Evolutionary conservation across 2,113 vertebrate genomes (phyloP), one percentile per base, ranked within the genome.

Genomic region (Colistium nudipinnis): DNA sequence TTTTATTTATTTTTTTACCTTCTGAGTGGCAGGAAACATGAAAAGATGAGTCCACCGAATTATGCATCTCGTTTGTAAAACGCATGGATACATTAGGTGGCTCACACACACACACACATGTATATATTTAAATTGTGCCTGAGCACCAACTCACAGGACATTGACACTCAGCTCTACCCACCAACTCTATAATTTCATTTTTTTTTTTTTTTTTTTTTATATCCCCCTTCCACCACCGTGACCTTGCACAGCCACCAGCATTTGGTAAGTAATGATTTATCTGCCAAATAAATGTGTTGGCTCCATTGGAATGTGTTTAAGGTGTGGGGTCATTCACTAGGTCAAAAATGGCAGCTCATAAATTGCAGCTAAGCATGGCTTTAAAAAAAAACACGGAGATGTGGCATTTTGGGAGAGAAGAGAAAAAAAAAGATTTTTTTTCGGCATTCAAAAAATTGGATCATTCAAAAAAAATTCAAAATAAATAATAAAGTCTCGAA

Each of bases 181-280:
- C 64, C 20, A 39, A 81, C 61, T 80, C 63, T 79, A 69, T 78
- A 53, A 88, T 87, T 85, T 86, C 76, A 74, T 88, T 90, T 88
- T 80, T 82, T 88, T 88, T n/a, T n/a, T n/a, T n/a, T n/a, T n/a
- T n/a, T n/a, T n/a, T n/a, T n/a, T n/a, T n/a, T n/a, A n/a, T n/a
- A n/a, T n/a, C n/a, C 72, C 65, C 67, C 77, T 60, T 83, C 51
- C 79, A 52, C 70, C 73, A 67, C 86, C 49, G 70, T 86, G 91
- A 93, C 92, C 91, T 93, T 79, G 81, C 78, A 43, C 68, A 35
- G n/a, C 74, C 55, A 70, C 27, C 64, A 67, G 87, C 84, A 53
- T 90, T 91, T 86, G 76, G 74, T 86, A 89, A 82, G 83, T 74
- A 62, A 80, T 90, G 88, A 93, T 93, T 93, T 92, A 91, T 92